Percentiles rank a stretch among this genome's conserved stretches.
phyloP scores from a whole-genome alignment of 2,113 vertebrate species.

The Phrynosoma platyrhinos region DNA sequence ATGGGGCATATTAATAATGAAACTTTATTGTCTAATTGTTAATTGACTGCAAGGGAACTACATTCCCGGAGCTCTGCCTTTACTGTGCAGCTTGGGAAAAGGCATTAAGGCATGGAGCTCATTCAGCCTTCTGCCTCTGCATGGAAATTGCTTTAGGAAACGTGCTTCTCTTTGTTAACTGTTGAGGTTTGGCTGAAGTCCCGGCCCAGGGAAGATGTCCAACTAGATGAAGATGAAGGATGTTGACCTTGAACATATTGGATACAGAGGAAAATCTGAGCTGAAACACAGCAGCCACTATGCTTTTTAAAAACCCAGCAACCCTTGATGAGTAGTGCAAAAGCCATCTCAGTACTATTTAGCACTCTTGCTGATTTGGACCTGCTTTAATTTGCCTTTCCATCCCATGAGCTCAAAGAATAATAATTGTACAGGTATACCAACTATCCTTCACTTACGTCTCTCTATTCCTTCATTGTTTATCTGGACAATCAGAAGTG shows the following conservation, averaged over 20 bases:
- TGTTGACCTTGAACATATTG: neutral
- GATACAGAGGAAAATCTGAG: neutral
- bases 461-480: no score
- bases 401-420: neutral
- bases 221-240: constrained; percentile 9
- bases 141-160: constrained; percentile 15
- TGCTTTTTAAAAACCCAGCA: neutral
- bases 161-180: neutral
- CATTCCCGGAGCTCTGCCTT: neutral
- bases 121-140: constrained; percentile 4
- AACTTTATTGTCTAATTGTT: constrained; percentile 17
- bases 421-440: neutral
- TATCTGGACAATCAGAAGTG: neutral
- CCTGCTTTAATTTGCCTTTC: no score
- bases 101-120: constrained; percentile 13
- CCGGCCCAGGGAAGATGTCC: neutral
- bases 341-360: neutral
- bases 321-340: neutral
- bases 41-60: neutral
- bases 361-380: neutral
- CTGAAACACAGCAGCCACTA: neutral
- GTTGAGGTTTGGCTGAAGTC: neutral
- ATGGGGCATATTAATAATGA: neutral
- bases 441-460: no score
- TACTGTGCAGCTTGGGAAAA: neutral